A percentile compares a stretch with the other conserved stretches of the same genome.
Conservation (phyloP, 2,888 invertebrate species). For the Apocheima hispidaria region DNA sequence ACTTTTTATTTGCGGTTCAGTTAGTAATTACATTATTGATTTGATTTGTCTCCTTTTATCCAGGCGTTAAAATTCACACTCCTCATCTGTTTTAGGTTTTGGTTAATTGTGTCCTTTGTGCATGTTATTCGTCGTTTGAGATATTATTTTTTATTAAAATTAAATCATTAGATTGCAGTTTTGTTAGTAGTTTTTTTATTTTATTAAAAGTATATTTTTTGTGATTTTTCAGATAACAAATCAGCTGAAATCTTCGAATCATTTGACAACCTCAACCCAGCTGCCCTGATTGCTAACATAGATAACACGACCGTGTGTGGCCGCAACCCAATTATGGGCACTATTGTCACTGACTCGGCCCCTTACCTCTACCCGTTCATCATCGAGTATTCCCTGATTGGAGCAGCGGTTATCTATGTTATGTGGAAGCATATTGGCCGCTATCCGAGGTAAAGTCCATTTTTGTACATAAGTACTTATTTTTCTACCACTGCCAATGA, state of each 20-base stretch:
- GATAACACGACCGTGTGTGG: constrained; percentile 89
- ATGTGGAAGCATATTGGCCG: constrained; percentile 98
- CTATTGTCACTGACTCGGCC: constrained; percentile 96
- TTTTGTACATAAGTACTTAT: background rate
- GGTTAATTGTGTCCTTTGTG: constrained; percentile 49
- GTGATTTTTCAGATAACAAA: constrained; percentile 71
- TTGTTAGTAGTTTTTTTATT: constrained; percentile 9
- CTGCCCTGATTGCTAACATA: constrained; percentile 86
- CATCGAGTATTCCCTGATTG: constrained; percentile 97
- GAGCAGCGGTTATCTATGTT: constrained; percentile 97
- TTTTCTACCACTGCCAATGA: background rate
- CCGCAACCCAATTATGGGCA: constrained; percentile 95
- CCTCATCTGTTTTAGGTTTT: constrained; percentile 37
- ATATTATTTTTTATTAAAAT: background rate
- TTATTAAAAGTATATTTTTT: background rate
- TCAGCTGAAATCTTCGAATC: constrained; percentile 84
- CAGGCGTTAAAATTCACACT: constrained; percentile 37
- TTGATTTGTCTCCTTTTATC: constrained; percentile 28
- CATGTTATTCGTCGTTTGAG: constrained; percentile 45
- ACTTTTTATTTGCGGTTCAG: constrained; percentile 72
- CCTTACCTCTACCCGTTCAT: constrained; percentile 98
- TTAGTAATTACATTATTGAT: constrained; percentile 30
- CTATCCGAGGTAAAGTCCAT: constrained; percentile 89
- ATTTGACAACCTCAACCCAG: constrained; percentile 86
- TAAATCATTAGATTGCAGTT: background rate